Base-by-base conservation (phyloP, 2,797 vertebrate genomes). In the Danio tinwini region DNA sequence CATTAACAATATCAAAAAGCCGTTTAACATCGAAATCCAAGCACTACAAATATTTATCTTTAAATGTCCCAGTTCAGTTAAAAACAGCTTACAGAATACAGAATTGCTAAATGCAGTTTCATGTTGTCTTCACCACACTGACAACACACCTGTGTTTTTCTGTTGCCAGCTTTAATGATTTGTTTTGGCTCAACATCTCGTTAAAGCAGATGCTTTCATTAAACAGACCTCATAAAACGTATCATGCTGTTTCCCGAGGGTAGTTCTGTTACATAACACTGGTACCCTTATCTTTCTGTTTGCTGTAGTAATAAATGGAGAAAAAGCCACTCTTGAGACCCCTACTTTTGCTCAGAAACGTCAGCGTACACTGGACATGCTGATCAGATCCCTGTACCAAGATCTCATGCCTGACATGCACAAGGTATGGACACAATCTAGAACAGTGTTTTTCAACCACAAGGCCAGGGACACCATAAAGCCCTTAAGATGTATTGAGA, bases 291-390 rank as follows among this genome's bases (percentile, higher is more conserved):
- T 64, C 11, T 12, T 64, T 50, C 21, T 56, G 65, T 82, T 13
- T 78, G 5, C n/a, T 87, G 50, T 86, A 99, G 98, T 99, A 94
- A 99, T 99, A 90, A 99, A 99, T 81, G 98, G 98, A 90, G 98
- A 99, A 94, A 99, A 99, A 93, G 98, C 98, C 90, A 99, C 98
- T 85, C 90, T 99, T 91, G 97, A 99, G 92, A 99, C 98, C 0
- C 97, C 97, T 14, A 99, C 98, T 0, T 99, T 99, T 89, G 96
- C 98, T 91, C 98, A 99, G 92, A 99, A 99, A 89, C 96, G 98
- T 12, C 98, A 98, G 21, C 95, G 98, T 77, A 99, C 98, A 11
- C 93, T 99, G 9, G 98, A 99, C 88, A 99, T 99, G 98, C 88
- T 99, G 88, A 99, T 99, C 85, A 95, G 97, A 58, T 98, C 98